Base-by-base conservation (phyloP, 2,797 vertebrate genomes). In the Sebastes vulpes region DNA sequence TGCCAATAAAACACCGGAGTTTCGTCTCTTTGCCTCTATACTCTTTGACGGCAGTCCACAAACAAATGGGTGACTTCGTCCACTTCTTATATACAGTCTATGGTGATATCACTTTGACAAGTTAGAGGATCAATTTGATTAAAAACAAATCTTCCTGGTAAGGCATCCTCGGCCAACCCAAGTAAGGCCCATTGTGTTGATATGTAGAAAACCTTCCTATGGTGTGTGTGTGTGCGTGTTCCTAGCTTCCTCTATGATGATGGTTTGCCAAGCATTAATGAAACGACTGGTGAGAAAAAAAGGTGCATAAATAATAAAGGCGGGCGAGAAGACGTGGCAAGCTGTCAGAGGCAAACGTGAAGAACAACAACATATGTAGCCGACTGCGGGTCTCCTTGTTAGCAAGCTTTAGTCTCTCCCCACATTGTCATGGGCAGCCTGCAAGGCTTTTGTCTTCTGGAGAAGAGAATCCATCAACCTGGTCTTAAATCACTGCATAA, bases 401-500 rank as follows among this genome's bases (percentile, higher is more conserved):
- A 90, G 77, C 50, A 32, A 69, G 79, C 82, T 70, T 74, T 60
- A 57, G 70, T 85, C 69, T 75, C 83, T 58, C 52, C 63, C 56
- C 80, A 69, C 87, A 81, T 76, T 90, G 88, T 92, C 88, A 89
- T 78, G 79, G 83, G 64, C 65, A 64, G 77, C 29, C 75, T 84
- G 82, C 57, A 1, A 81, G 73, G 85, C 84, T 84, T 91, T 90
- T 87, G 83, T 91, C 75, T 92, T 87, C 77, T 73, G 35, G 68
- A 88, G 73, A 79, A 79, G 64, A 67, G 83, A 88, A 88, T 89
- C 86, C 90, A 92, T 93, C 90, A 92, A 91, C 88, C 90, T 86
- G 88, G 35, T 80, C 90, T 91, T 89, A 93, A 93, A 90, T 92
- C 89, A 81, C 86, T 83, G 84, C 78, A 87, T 93, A 92, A 95